Conservation (phyloP, 2,113 vertebrate species). For the Plectropomus leopardus region DNA sequence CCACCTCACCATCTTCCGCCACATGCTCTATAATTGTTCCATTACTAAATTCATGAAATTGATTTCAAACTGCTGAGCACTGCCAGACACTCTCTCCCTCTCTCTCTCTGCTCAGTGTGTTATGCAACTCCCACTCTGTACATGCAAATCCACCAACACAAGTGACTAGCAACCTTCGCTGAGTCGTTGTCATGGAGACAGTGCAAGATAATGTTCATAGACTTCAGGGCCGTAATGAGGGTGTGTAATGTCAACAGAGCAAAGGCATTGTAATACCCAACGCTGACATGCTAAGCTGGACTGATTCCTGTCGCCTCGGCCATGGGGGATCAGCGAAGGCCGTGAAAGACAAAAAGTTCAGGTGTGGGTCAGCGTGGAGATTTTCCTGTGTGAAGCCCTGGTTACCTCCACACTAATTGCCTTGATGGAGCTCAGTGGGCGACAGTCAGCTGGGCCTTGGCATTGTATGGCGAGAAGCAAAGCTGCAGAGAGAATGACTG, state of each 20-base stretch:
- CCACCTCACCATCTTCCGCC: conserved; percentile 39
- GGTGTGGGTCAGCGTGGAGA: conserved; percentile 67
- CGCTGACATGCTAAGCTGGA: conserved; percentile 49
- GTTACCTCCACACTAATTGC: conserved; percentile 64
- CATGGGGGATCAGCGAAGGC: conserved; percentile 9
- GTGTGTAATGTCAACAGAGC: conserved; percentile 72
- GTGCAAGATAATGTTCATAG: conserved; percentile 72
- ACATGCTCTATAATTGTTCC: conserved; percentile 52
- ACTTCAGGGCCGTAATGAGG: conserved; percentile 64
- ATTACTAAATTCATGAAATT: conserved; percentile 62
- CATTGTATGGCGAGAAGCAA: conserved; percentile 55
- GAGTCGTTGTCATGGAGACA: conserved; percentile 74
- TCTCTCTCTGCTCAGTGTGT: conserved; percentile 54
- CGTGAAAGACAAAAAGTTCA: conserved; percentile 50
- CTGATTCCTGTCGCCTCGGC: conserved; percentile 34
- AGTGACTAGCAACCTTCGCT: conserved; percentile 71
- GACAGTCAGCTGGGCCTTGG: conserved; percentile 63
- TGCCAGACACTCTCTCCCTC: conserved; percentile 41
- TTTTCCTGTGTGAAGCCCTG: conserved; percentile 46
- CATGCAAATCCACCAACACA: conserved; percentile 81
- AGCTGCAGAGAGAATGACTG: conserved; percentile 43
- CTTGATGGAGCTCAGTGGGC: conserved; percentile 67
- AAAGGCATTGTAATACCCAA: conserved; percentile 48
- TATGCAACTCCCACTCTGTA: conserved; percentile 80
- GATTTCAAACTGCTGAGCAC: conserved; percentile 53